phyloP scores from a whole-genome alignment of 2,888 invertebrate species.

The Acanthosepion esculentum region DNA sequence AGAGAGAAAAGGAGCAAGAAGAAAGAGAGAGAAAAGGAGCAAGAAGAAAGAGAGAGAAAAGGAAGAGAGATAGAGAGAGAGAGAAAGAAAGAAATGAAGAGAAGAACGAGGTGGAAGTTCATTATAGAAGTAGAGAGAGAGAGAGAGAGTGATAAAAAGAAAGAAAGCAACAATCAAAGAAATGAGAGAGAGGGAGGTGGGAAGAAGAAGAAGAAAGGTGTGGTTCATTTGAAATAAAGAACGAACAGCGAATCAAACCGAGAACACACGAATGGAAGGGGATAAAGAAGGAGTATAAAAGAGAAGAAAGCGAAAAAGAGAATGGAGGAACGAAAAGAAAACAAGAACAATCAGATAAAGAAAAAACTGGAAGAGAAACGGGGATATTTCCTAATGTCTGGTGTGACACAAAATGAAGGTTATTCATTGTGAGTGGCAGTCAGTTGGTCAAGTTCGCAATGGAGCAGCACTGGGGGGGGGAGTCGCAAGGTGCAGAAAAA shows the following conservation, averaged over 20 bases:
- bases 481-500: no score
- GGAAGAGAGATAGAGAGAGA: no score
- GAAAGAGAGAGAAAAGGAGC: not conserved
- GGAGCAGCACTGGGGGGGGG: no score
- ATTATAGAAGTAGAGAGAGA: not conserved
- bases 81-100: not conserved
- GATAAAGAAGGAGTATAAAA: not conserved
- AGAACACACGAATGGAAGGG: not conserved
- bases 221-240: not conserved
- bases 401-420: no score
- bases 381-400: no score
- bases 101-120: not conserved
- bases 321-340: no score
- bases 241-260: not conserved
- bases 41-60: not conserved
- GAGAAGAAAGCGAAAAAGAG: not conserved
- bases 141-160: not conserved
- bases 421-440: no score
- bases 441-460: no score
- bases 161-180: not conserved
- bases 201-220: not conserved
- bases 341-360: no score
- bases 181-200: not conserved
- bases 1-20: not conserved
- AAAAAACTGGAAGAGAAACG: no score